These are phyloP conservation scores for Procavia capensis DNA, from an alignment of 2,113 vertebrate genomes.

Conservation along the genomic window DNA sequence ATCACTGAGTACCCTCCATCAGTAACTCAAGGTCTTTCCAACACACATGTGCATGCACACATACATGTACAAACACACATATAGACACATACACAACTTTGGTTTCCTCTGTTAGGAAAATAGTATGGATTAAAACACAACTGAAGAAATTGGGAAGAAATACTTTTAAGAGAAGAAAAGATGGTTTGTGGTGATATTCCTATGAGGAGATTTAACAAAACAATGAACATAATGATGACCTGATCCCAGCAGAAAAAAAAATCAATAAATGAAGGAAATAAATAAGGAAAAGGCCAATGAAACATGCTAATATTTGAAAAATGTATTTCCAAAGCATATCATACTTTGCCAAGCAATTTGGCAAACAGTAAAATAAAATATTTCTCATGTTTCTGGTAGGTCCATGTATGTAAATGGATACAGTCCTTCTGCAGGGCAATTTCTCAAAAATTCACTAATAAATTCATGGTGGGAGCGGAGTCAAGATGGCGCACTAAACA, in stretches of 20 bases:
- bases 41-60: background rate
- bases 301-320: background rate
- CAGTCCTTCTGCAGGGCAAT: background rate
- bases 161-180: slow-evolving; percentile 10
- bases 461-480: background rate
- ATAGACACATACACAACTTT: background rate
- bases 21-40: background rate
- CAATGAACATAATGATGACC: background rate
- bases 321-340: background rate
- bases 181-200: background rate
- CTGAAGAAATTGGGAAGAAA: background rate
- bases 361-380: background rate
- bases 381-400: background rate
- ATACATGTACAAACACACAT: background rate
- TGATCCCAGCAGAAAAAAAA: background rate
- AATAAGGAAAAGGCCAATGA: background rate
- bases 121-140: background rate
- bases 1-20: background rate
- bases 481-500: too few relatives aligned
- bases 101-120: background rate
- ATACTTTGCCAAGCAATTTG: background rate
- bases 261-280: slow-evolving; percentile 1
- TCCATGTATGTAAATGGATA: background rate
- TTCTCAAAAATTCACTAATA: background rate
- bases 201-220: slow-evolving; percentile 18